Evolutionary conservation across 2,888 invertebrate species (phyloP).

Genomic region (Melinopterus prodromus): DNA sequence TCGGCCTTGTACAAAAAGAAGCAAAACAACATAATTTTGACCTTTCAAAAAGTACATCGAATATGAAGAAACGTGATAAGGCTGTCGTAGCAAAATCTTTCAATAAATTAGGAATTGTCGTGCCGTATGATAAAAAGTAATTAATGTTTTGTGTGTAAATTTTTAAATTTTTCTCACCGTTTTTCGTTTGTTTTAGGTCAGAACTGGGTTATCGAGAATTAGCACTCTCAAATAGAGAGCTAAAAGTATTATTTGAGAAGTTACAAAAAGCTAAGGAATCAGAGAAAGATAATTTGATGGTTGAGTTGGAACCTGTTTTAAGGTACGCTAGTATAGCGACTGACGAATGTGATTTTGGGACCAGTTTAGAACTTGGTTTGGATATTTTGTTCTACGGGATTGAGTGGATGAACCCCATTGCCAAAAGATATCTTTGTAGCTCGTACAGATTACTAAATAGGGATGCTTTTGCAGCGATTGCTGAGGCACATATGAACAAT

Average conservation of each 20-base stretch:
- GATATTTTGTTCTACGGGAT: constrained; percentile 83
- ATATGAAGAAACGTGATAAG: constrained; percentile 69
- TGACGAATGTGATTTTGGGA: constrained; percentile 96
- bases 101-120: constrained; percentile 84
- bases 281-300: constrained; percentile 69
- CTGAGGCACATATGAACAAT: constrained; percentile 76
- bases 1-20: constrained; percentile 69
- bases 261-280: constrained; percentile 69
- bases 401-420: constrained; percentile 71
- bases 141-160: constrained; percentile 32
- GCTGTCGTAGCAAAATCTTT: constrained; percentile 76
- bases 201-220: constrained; percentile 84
- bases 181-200: constrained; percentile 58
- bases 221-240: constrained; percentile 53
- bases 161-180: neutral
- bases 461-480: constrained; percentile 76
- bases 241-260: constrained; percentile 74
- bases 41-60: constrained; percentile 65
- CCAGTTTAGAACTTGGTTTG: constrained; percentile 87
- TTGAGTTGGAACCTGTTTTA: constrained; percentile 81
- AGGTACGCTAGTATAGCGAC: constrained; percentile 88
- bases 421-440: constrained; percentile 71
- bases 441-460: constrained; percentile 81
- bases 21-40: constrained; percentile 68
- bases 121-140: constrained; percentile 79